Evolutionary conservation across 2,888 invertebrate genomes (phyloP).

Genomic region (Cyaniris semiargus): DNA sequence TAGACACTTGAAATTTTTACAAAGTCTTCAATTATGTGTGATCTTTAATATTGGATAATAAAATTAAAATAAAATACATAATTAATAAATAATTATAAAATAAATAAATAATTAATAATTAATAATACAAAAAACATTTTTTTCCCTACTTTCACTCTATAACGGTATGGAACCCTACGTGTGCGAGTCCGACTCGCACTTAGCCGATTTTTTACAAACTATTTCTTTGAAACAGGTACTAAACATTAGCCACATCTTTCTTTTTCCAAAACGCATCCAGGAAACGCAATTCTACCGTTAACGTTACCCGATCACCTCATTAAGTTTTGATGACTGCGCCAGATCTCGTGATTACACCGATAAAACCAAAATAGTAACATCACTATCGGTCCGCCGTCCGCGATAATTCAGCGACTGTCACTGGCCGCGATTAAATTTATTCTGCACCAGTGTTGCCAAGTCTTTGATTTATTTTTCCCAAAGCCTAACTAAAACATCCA

Average conservation of each 20-base stretch:
- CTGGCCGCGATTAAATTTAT: conserved; percentile 62
- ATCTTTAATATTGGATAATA: too few species aligned
- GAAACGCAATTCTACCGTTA: conserved; percentile 8
- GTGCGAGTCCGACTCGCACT: too few species aligned
- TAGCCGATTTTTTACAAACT: too few species aligned
- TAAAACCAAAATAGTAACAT: conserved; percentile 43
- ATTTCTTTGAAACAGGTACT: neutral
- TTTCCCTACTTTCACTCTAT: too few species aligned
- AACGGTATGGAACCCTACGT: too few species aligned
- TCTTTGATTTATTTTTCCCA: neutral
- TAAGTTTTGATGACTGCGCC: conserved; percentile 42
- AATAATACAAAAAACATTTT: too few species aligned
- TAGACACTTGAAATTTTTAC: too few species aligned
- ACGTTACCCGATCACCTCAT: conserved; percentile 32
- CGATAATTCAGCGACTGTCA: conserved; percentile 53
- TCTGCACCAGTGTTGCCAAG: neutral
- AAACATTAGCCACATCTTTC: neutral
- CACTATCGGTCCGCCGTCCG: conserved; percentile 38
- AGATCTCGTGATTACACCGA: conserved; percentile 42
- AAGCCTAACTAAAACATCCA: neutral
- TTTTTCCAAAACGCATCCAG: neutral
- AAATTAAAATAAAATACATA: too few species aligned
- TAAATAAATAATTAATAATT: too few species aligned
- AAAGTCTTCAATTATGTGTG: too few species aligned
- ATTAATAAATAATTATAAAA: too few species aligned